Evolutionary conservation across 2,888 invertebrate species (phyloP).

Genomic region (Philaethria dido): DNA sequence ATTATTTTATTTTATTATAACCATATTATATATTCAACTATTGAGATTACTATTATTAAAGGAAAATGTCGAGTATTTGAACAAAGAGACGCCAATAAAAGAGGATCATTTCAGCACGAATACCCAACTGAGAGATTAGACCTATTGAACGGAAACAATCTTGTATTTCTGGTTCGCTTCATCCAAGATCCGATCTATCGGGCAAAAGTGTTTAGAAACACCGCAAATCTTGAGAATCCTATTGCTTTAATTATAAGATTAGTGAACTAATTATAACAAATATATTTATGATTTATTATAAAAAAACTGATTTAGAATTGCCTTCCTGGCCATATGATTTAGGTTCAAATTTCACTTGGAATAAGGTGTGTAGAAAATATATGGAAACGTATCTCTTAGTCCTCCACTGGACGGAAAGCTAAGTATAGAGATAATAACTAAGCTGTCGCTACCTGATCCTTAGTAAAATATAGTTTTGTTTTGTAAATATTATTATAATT

Average conservation of each 20-base stretch:
- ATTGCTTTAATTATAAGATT: slow-evolving; percentile 21
- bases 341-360: not conserved
- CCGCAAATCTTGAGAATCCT: slow-evolving; percentile 41
- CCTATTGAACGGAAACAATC: slow-evolving; percentile 80
- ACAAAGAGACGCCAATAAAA: slow-evolving; percentile 78
- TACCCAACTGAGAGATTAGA: slow-evolving; percentile 79
- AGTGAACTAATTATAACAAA: slow-evolving; percentile 28
- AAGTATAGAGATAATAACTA: too few species aligned
- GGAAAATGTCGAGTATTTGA: slow-evolving; percentile 63
- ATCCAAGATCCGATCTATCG: slow-evolving; percentile 59
- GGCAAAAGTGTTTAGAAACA: slow-evolving; percentile 60
- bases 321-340: too few species aligned
- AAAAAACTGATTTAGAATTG: too few species aligned
- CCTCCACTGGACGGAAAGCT: too few species aligned
- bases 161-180: slow-evolving; percentile 78
- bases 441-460: too few species aligned
- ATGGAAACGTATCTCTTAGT: too few species aligned
- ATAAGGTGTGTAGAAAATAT: not conserved
- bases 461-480: too few species aligned
- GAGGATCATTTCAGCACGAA: slow-evolving; percentile 77
- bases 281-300: not conserved
- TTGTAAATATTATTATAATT: too few species aligned
- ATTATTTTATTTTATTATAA: not conserved
- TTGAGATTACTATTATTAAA: slow-evolving; percentile 35
- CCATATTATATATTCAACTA: slow-evolving; percentile 9